These are phyloP conservation scores for Beaufortia kweichowensis DNA, from an alignment of 2,113 vertebrate genomes.

Conservation along the genomic window DNA sequence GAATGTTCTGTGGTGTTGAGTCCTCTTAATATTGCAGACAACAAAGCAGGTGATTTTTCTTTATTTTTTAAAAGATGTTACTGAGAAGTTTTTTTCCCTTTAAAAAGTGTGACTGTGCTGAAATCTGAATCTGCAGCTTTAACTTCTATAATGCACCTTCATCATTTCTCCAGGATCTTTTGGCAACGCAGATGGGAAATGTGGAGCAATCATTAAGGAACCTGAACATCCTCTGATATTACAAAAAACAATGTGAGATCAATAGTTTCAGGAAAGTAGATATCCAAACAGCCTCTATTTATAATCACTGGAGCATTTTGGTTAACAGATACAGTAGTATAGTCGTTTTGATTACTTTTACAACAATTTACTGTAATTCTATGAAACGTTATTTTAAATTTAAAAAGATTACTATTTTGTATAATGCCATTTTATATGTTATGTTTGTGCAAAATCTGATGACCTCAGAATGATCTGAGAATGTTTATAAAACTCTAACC, in stretches of 20 bases:
- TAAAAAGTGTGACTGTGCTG: background rate
- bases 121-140: background rate
- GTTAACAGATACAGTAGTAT: no score
- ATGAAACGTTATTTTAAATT: no score
- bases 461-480: no score
- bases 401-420: no score
- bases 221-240: background rate
- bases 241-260: background rate
- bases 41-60: background rate
- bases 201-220: background rate
- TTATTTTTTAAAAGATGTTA: no score
- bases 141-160: background rate
- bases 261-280: background rate
- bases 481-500: no score
- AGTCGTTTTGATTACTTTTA: no score
- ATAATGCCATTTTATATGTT: no score
- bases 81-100: no score
- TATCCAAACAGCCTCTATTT: background rate
- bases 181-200: background rate
- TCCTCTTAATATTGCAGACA: background rate
- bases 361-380: no score
- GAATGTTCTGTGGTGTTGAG: background rate
- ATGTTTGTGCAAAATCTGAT: no score
- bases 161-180: slow-evolving; percentile 3
- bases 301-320: background rate